Evolutionary conservation across 2,888 invertebrate species (phyloP), one percentile per base, ranked within the genome.

Genomic region (Plebejus argus): DNA sequence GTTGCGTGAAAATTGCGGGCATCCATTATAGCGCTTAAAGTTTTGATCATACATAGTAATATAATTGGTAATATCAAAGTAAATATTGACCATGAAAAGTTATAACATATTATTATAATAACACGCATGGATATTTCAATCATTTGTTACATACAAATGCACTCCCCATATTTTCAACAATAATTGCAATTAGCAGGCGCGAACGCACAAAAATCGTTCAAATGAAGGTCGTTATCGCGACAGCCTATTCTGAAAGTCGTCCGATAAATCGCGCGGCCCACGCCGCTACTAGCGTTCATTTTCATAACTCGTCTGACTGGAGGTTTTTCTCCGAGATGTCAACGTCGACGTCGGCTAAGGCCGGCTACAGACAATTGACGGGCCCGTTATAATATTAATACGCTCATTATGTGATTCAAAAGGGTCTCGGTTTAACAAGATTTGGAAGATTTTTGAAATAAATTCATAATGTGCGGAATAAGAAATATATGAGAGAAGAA

Each of bases 291-390:
- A 76, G 66, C 77, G 78, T 70, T 76, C 56, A 84, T 84, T 84
- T 83, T 83, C 84, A 84, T 84, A 84, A 84, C 84, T 82, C 80
- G 84, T 84, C 81, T 75, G 76, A 70, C 78, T 75, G 61, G 79
- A 81, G 77, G 80, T 82, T 84, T 83, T 82, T 82, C 81, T 79
- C 76, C 76, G 78, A 77, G 79, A 78, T 80, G 79, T 79, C 79
- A 80, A 81, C 79, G 71, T 76, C 78, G 66, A 71, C 77, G 77
- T 77, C 45, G 28, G 74, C 74, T 74, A 53, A 74, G 74, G 74
- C 74, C 49, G 74, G 28, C 74, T 28, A 28, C 74, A 74, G 74
- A 18, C 74, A 53, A 74, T 74, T 74, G 53, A 74, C 74, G 74
- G 45, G 49, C 7, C 74, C 74, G 74, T 74, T 74, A 49, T 74